These are phyloP conservation scores for Oxyteleia sp. DNA, from an alignment of 2,888 invertebrate species.

Conservation along the genomic window DNA sequence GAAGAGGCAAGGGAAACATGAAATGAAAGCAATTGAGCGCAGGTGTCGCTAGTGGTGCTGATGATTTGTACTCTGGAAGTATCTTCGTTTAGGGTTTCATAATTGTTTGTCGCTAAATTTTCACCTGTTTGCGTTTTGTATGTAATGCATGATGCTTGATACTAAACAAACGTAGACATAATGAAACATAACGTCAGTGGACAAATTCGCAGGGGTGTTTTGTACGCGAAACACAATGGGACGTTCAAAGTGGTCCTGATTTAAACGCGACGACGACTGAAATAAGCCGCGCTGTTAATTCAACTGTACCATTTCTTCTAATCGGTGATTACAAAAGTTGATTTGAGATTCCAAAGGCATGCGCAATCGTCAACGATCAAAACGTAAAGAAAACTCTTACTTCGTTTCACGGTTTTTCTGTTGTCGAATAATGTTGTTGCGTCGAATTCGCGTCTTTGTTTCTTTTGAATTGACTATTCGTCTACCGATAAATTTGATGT, in stretches of 20 bases:
- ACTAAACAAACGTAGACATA: constrained; percentile 41
- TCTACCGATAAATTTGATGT: not conserved
- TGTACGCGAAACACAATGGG: constrained; percentile 3
- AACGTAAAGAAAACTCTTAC: too few relatives aligned
- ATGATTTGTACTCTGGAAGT: constrained; percentile 11
- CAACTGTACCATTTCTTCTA: constrained; percentile 1
- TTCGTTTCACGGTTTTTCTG: not conserved
- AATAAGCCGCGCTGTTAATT: constrained; percentile 40
- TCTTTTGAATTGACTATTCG: not conserved
- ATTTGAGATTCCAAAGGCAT: not conserved
- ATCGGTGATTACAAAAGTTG: constrained; percentile 3
- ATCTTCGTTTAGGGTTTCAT: constrained; percentile 21
- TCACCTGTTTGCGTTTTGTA: constrained; percentile 46
- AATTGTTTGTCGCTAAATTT: constrained; percentile 22
- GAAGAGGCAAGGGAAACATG: not conserved
- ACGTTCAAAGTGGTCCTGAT: constrained; percentile 30
- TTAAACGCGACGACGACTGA: constrained; percentile 66
- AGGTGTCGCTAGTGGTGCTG: constrained; percentile 54
- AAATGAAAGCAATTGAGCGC: constrained; percentile 16
- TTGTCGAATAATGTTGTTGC: not conserved
- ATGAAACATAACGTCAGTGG: constrained; percentile 48
- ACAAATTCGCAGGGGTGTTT: not conserved
- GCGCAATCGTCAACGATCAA: too few relatives aligned
- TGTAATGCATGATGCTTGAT: constrained; percentile 45
- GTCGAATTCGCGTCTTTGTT: not conserved